Percentiles rank a stretch among this genome's conserved stretches.
phyloP scores from a whole-genome alignment of 2,888 invertebrate genomes.

The Megaustenia siamemsis region DNA sequence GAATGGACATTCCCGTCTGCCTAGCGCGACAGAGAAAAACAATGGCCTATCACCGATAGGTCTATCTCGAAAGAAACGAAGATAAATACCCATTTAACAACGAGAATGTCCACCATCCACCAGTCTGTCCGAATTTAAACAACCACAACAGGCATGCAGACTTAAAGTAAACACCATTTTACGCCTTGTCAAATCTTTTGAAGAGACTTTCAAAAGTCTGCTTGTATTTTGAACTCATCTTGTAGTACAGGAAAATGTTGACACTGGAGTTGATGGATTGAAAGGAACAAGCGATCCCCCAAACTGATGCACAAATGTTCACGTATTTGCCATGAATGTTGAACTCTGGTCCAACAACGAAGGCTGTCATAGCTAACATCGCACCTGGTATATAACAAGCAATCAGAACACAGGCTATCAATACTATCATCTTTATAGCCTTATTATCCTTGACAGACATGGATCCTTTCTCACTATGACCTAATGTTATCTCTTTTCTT shows the following conservation, averaged over 20 bases:
- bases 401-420: slow-evolving; percentile 17
- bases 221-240: slow-evolving; percentile 53
- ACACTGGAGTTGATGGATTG: slow-evolving; percentile 45
- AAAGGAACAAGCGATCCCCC: slow-evolving; percentile 27
- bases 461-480: not conserved
- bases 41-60: too few relatives aligned
- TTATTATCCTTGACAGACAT: not conserved
- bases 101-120: too few relatives aligned
- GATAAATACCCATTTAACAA: too few relatives aligned
- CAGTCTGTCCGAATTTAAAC: too few relatives aligned
- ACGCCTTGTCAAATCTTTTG: too few relatives aligned
- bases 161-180: too few relatives aligned
- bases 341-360: slow-evolving; percentile 9
- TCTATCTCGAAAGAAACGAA: too few relatives aligned
- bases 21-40: too few relatives aligned
- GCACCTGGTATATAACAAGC: slow-evolving; percentile 32
- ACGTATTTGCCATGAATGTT: not conserved
- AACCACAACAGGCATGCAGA: too few relatives aligned
- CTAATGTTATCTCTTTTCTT: not conserved
- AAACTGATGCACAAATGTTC: not conserved
- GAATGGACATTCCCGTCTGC: too few relatives aligned
- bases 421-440: not conserved
- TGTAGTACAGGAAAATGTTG: slow-evolving; percentile 51
- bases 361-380: not conserved
- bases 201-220: slow-evolving; percentile 6